Evolutionary conservation across 2,797 vertebrate species (phyloP).

Genomic region (Cuniculus paca): DNA sequence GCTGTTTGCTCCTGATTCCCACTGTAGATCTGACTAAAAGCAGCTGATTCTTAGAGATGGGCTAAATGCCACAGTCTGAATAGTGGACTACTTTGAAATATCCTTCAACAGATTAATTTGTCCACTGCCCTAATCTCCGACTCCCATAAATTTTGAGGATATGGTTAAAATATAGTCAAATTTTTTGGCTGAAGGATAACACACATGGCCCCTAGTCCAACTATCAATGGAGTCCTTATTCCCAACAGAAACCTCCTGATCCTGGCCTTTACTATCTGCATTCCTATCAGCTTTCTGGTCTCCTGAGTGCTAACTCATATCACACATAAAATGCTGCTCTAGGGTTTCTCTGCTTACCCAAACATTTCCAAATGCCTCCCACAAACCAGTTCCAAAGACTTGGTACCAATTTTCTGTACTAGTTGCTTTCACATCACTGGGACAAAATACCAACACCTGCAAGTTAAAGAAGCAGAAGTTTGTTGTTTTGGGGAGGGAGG

Average conservation of each 20-base stretch:
- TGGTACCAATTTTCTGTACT: not conserved
- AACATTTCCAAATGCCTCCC: not conserved
- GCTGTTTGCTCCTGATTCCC: not conserved
- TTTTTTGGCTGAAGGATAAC: not conserved
- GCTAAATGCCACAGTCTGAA: not conserved
- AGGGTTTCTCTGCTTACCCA: not conserved
- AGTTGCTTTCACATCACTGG: not conserved
- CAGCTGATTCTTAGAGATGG: not conserved
- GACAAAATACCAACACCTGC: not conserved
- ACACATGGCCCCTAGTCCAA: not conserved
- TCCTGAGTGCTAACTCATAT: not conserved
- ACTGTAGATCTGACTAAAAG: not conserved
- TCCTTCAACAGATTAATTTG: not conserved
- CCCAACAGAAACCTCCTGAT: not conserved
- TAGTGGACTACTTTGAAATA: not conserved
- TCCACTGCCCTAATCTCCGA: not conserved
- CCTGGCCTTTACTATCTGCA: not conserved
- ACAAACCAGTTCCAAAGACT: not conserved
- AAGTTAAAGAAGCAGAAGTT: not conserved
- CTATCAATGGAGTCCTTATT: not conserved
- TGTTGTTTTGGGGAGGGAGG: not conserved
- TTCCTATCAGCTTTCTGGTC: not conserved
- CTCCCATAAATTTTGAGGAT: not conserved
- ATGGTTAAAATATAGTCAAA: not conserved
- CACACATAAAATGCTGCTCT: not conserved